Percentiles rank a stretch among this genome's conserved stretches.
Evolutionary conservation across 2,797 vertebrate genomes (phyloP).

Genomic region (Oryzias sinensis): DNA sequence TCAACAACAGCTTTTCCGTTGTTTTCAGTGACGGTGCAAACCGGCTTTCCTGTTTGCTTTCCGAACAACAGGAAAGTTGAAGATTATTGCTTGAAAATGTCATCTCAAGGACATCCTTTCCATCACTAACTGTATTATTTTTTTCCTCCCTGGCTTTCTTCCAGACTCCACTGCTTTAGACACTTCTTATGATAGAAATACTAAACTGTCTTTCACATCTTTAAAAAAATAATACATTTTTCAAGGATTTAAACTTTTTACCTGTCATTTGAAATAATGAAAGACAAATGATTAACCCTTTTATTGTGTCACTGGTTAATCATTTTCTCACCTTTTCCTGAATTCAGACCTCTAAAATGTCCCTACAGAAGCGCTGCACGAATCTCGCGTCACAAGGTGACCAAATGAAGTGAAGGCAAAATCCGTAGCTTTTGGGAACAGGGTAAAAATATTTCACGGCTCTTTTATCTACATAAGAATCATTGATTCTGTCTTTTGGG

Average conservation of each 20-base stretch:
- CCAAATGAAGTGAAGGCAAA: not conserved
- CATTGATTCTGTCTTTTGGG: conserved; percentile 12
- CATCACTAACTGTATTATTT: conserved; percentile 6
- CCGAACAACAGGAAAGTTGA: conserved; percentile 47
- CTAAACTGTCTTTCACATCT: no score
- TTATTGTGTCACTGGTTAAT: conserved; percentile 18
- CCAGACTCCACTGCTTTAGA: conserved; percentile 13
- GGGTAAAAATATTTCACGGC: not conserved
- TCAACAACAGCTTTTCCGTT: conserved; percentile 50
- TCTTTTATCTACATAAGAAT: conserved; percentile 4
- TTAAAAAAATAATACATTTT: no score
- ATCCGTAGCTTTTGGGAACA: not conserved
- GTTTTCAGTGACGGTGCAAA: conserved; percentile 35
- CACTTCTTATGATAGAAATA: conserved; percentile 16
- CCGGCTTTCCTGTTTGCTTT: conserved; percentile 40
- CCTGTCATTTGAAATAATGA: no score
- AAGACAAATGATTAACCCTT: not conserved
- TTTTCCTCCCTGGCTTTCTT: not conserved
- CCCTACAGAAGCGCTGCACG: no score
- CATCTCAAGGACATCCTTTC: conserved; percentile 36
- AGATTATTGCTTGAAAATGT: conserved; percentile 48
- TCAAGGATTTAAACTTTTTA: not conserved
- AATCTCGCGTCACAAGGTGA: not conserved
- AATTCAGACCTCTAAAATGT: not conserved
- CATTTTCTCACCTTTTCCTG: conserved; percentile 13